phyloP scores from a whole-genome alignment of 2,113 vertebrate species.

The Cyprinodon variegatus region DNA sequence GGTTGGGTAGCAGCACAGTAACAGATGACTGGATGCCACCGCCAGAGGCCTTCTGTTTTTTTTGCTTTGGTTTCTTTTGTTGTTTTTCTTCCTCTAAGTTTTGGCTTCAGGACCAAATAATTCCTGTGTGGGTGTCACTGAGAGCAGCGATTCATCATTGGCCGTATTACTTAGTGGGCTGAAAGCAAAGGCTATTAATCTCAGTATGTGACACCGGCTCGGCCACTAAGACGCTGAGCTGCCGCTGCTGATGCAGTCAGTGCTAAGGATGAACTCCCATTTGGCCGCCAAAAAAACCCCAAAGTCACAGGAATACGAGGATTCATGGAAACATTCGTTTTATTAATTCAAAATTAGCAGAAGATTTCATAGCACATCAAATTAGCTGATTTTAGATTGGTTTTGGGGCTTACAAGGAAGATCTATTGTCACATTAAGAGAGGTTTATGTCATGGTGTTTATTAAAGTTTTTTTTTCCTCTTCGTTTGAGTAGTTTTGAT shows the following conservation, averaged over 20 bases:
- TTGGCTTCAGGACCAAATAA: slow-evolving; percentile 70
- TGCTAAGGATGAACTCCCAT: slow-evolving; percentile 19
- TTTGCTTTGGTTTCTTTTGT: slow-evolving; percentile 14
- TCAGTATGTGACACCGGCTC: slow-evolving; percentile 73
- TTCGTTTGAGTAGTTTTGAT: background rate
- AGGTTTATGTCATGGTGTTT: background rate
- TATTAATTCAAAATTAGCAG: background rate
- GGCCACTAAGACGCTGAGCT: slow-evolving; percentile 67
- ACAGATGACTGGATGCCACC: slow-evolving; percentile 70
- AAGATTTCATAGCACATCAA: background rate
- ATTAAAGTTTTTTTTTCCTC: too few relatives aligned
- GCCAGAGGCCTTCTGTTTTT: slow-evolving; percentile 50
- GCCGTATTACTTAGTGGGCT: slow-evolving; percentile 77
- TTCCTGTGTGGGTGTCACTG: slow-evolving; percentile 76
- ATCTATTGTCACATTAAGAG: background rate
- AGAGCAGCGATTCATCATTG: slow-evolving; percentile 76
- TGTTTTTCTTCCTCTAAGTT: background rate
- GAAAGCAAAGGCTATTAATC: slow-evolving; percentile 76
- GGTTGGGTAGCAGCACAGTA: slow-evolving; percentile 66
- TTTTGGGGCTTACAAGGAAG: background rate
- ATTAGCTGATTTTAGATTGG: background rate
- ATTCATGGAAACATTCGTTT: background rate
- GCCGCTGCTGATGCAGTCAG: slow-evolving; percentile 24
- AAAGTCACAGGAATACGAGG: background rate
- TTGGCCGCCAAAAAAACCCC: background rate